These are phyloP conservation scores for Aphaenogaster ashmeadi DNA, from an alignment of 1,140 invertebrate species.

Conservation along the genomic window DNA sequence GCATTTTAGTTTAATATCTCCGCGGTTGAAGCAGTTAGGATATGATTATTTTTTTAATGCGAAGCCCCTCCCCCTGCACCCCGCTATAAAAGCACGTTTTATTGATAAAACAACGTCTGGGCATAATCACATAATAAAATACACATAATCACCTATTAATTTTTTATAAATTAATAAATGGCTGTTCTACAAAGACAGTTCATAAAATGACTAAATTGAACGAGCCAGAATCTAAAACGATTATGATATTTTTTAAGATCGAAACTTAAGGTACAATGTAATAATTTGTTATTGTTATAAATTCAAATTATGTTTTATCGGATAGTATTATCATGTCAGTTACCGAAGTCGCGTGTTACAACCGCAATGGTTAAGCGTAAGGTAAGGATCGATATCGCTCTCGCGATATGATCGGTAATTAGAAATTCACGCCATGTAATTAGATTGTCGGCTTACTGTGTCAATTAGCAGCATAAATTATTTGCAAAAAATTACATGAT, in stretches of 20 bases:
- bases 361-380: slow-evolving; percentile 7
- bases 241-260: slow-evolving; percentile 4
- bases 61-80: too few relatives aligned
- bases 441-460: slow-evolving; percentile 9
- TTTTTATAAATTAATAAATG: too few relatives aligned
- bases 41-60: too few relatives aligned
- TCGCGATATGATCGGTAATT: slow-evolving; percentile 45
- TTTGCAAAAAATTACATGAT: background rate
- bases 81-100: too few relatives aligned
- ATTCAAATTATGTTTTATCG: background rate
- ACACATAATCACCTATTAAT: too few relatives aligned
- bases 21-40: too few relatives aligned
- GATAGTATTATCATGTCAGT: slow-evolving; percentile 25
- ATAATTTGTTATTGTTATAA: slow-evolving; percentile 5
- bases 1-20: too few relatives aligned
- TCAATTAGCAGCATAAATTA: background rate
- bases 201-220: too few relatives aligned
- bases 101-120: too few relatives aligned
- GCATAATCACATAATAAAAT: too few relatives aligned
- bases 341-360: slow-evolving; percentile 13
- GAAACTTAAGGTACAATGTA: background rate
- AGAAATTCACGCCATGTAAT: slow-evolving; percentile 36
- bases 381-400: slow-evolving; percentile 39
- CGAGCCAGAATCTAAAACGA: too few relatives aligned
- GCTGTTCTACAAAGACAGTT: too few relatives aligned